Conservation (phyloP, 2,113 vertebrate species). For the Nycticebus coucang region DNA sequence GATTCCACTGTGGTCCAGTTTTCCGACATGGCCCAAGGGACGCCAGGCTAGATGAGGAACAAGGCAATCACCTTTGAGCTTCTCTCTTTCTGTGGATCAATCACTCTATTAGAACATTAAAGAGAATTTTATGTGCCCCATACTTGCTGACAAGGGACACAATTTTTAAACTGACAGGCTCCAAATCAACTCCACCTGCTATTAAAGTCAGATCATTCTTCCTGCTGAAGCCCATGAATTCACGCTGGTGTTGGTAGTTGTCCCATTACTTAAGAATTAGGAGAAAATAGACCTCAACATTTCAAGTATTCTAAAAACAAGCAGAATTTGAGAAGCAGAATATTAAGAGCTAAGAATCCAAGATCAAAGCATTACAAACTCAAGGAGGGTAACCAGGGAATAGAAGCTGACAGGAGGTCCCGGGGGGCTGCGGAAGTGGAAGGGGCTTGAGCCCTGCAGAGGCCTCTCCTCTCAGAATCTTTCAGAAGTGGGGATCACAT, state of each 20-base stretch:
- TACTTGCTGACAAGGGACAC: neutral
- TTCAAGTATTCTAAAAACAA: conserved; percentile 60
- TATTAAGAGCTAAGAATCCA: conserved; percentile 38
- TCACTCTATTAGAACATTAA: neutral
- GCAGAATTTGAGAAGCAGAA: conserved; percentile 51
- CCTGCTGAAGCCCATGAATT: neutral
- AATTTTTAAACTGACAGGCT: conserved; percentile 18
- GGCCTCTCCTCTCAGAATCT: neutral
- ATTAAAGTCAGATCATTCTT: neutral
- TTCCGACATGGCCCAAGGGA: neutral
- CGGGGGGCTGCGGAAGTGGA: neutral
- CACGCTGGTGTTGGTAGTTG: neutral
- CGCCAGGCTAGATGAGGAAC: neutral
- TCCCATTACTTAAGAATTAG: neutral
- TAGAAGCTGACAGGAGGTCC: neutral
- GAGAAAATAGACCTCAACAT: neutral
- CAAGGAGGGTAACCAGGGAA: conserved; percentile 8
- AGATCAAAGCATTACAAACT: conserved; percentile 55
- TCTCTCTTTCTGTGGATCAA: neutral
- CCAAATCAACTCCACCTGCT: neutral
- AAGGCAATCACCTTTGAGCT: neutral
- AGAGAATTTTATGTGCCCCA: neutral
- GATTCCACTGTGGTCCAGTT: neutral
- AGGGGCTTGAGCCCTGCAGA: neutral
- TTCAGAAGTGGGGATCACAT: neutral